phyloP scores from a whole-genome alignment of 2,113 vertebrate species.

The Pagrus major region DNA sequence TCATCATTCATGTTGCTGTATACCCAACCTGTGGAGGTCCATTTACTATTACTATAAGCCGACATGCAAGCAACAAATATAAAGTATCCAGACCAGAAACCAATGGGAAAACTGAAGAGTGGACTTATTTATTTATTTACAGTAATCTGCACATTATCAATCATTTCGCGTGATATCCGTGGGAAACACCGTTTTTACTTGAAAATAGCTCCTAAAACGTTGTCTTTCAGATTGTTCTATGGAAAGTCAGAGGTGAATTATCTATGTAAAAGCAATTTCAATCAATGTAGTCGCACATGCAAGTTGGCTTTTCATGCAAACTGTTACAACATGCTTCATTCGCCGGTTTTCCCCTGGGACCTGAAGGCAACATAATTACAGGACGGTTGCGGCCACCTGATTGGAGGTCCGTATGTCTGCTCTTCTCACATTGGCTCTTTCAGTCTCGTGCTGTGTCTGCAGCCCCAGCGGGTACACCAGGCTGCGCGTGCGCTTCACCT shows the following conservation, averaged over 20 bases:
- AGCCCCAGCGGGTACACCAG: constrained; percentile 66
- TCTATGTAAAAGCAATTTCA: not conserved
- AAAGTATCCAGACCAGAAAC: not conserved
- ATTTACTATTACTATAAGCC: too few species aligned
- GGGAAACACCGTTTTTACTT: not conserved
- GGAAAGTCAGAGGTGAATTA: not conserved
- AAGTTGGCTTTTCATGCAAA: not conserved
- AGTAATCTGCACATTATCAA: not conserved
- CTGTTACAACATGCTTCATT: not conserved
- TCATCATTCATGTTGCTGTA: not conserved
- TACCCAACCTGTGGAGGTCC: too few species aligned
- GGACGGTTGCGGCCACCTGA: constrained; percentile 21
- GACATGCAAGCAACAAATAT: not conserved
- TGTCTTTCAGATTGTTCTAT: not conserved
- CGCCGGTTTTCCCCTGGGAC: constrained; percentile 20
- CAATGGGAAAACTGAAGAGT: not conserved
- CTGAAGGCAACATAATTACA: constrained; percentile 51
- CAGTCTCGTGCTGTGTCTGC: constrained; percentile 61
- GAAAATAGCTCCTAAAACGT: not conserved
- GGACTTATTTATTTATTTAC: not conserved
- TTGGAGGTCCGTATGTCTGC: constrained; percentile 59
- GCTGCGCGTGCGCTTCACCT: constrained; percentile 86
- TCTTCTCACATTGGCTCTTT: constrained; percentile 75
- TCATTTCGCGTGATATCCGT: too few species aligned
- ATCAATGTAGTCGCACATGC: not conserved